Evolutionary conservation across 1,140 invertebrate genomes (phyloP), one percentile per base, ranked within the genome.

Genomic region (Frieseomelitta varia): DNA sequence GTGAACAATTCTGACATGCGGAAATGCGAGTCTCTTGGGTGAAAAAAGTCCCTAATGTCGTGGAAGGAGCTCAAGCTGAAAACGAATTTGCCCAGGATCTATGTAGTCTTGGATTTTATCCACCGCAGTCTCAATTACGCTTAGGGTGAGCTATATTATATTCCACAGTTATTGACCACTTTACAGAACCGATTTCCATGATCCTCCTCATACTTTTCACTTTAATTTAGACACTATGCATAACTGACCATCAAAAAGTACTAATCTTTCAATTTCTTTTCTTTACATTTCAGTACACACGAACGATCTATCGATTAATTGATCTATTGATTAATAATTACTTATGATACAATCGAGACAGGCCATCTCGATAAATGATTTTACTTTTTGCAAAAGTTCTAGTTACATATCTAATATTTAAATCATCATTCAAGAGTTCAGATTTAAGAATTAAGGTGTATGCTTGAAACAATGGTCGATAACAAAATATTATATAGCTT

Each of bases 1-100:
- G 86, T 65, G 86, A 87, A 34, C 83, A 67, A 34, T 86, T 85
- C 79, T 89, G 86, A 84, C 90, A 55, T 51, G 51, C 72, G 77
- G 67, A 72, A 65, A 79, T 80, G 58, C 83, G 55, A 65, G 79
- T 86, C 51, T 30, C 78, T 47, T 85, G 85, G 78, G 19, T 73
- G 75, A 87, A 85, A 88, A 82, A 80, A 79, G 39, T 65, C 56
- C 58, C 65, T 39, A 86, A 65, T 61, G 47, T 67, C 39, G 34
- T 69, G 74, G 63, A 53, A 67, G 71, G 56, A 68, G 27, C 55
- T 67, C 63, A 79, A 30, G 27, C 34, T 51, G 53, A 77, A 78
- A 74, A 85, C 81, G 47, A 68, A 71, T 69, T 65, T 90, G 21
- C 74, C 56, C 67, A 76, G 87, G 78, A 76, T 68, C 61, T n/a